Percentiles rank a stretch among this genome's conserved stretches.
Evolutionary conservation across 2,888 invertebrate genomes (phyloP).

Genomic region (Acleris sparsana): DNA sequence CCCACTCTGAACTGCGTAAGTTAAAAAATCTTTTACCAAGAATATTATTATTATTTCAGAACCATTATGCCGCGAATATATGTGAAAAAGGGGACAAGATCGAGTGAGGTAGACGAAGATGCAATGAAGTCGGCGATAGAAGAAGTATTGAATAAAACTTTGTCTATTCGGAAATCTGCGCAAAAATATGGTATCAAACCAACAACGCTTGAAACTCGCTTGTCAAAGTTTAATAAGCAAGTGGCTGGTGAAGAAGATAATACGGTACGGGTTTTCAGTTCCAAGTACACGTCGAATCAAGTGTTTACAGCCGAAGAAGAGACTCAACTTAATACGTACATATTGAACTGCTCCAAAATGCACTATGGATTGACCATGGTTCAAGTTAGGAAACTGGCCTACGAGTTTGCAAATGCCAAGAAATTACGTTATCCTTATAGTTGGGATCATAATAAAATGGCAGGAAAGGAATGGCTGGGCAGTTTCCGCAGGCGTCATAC

Average conservation of each 20-base stretch:
- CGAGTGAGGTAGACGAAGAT: neutral
- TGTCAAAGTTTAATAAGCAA: neutral
- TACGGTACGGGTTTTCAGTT: constrained; percentile 16
- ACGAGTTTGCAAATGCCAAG: neutral
- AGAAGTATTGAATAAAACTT: neutral
- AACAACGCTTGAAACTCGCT: neutral
- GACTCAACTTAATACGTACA: constrained; percentile 32
- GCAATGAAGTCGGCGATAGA: neutral
- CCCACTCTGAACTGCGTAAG: neutral
- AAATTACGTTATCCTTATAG: neutral
- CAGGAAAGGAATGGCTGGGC: neutral
- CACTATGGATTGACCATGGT: neutral
- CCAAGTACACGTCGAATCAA: constrained; percentile 33
- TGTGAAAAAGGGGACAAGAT: neutral
- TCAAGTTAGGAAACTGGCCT: neutral
- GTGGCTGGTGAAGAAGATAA: neutral
- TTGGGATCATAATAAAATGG: neutral
- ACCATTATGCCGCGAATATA: no score
- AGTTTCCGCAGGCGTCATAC: neutral
- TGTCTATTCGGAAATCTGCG: neutral
- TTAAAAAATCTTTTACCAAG: no score
- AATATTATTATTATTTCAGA: no score
- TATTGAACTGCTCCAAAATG: constrained; percentile 17
- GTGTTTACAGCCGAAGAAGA: constrained; percentile 35
- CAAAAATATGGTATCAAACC: neutral